Evolutionary conservation across 35 echinoderm and acorn worm genomes (phyloP).

Genomic region (Diadema setosum): DNA sequence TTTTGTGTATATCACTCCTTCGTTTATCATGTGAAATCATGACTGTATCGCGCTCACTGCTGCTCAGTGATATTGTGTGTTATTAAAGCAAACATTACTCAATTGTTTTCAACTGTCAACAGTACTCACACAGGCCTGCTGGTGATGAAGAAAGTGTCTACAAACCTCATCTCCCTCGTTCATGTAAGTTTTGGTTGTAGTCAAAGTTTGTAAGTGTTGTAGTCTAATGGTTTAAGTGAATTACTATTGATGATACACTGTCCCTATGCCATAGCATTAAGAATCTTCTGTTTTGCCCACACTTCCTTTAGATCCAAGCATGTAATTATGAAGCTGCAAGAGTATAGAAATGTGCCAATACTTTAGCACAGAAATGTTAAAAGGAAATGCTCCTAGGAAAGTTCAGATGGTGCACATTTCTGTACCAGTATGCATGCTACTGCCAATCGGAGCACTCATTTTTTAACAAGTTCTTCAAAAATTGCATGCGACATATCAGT

Average conservation of each 20-base stretch:
- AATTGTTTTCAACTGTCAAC: background rate
- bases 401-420: too few relatives aligned
- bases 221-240: background rate
- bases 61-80: too few relatives aligned
- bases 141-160: conserved; percentile 66
- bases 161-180: conserved; percentile 75
- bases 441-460: too few relatives aligned
- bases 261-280: background rate
- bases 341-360: background rate
- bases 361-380: too few relatives aligned
- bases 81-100: background rate
- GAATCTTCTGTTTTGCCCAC: background rate
- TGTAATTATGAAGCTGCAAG: background rate
- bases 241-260: background rate
- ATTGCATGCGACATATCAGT: too few relatives aligned
- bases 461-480: too few relatives aligned
- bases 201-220: too few relatives aligned
- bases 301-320: background rate
- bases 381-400: too few relatives aligned
- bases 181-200: conserved; percentile 77
- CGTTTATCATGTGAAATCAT: too few relatives aligned
- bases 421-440: too few relatives aligned
- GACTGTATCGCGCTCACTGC: too few relatives aligned
- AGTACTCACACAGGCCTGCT: conserved; percentile 74
- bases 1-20: too few relatives aligned